A percentile compares a stretch with the other conserved stretches of the same genome.
Evolutionary conservation across 2,113 vertebrate genomes (phyloP).

Genomic region (Mobula birostris): DNA sequence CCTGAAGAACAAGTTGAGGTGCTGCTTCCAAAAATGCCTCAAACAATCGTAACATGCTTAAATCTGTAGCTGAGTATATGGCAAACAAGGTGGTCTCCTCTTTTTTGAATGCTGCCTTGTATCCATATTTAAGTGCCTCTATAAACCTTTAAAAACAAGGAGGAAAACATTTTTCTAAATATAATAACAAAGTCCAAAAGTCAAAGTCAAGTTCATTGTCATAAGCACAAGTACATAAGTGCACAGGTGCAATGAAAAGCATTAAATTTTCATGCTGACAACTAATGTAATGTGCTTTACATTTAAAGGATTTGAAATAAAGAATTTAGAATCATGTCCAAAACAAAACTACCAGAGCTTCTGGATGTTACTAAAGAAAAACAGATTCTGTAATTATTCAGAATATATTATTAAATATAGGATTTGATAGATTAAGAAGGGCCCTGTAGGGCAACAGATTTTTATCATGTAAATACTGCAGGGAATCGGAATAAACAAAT

Average conservation of each 20-base stretch:
- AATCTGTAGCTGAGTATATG: slow-evolving; percentile 61
- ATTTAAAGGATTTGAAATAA: neutral
- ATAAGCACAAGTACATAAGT: no score
- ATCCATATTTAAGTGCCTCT: slow-evolving; percentile 54
- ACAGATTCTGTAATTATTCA: neutral
- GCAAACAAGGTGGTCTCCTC: slow-evolving; percentile 40
- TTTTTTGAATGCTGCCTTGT: slow-evolving; percentile 49
- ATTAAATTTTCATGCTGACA: neutral
- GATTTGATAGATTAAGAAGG: neutral
- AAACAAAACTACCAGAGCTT: neutral
- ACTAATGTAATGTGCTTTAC: neutral
- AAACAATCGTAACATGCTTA: slow-evolving; percentile 85
- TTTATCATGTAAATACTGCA: neutral
- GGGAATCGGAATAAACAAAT: neutral
- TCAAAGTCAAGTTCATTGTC: no score
- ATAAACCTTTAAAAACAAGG: slow-evolving; percentile 49
- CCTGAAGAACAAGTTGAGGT: slow-evolving; percentile 78
- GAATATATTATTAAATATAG: neutral
- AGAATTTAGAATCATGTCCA: neutral
- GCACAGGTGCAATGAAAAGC: no score
- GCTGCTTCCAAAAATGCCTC: slow-evolving; percentile 78
- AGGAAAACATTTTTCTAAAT: neutral
- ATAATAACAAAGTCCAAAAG: no score
- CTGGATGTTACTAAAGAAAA: neutral
- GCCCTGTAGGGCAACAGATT: neutral